Base-by-base conservation (phyloP, 2,797 vertebrate species). In the Ataeniobius toweri region DNA sequence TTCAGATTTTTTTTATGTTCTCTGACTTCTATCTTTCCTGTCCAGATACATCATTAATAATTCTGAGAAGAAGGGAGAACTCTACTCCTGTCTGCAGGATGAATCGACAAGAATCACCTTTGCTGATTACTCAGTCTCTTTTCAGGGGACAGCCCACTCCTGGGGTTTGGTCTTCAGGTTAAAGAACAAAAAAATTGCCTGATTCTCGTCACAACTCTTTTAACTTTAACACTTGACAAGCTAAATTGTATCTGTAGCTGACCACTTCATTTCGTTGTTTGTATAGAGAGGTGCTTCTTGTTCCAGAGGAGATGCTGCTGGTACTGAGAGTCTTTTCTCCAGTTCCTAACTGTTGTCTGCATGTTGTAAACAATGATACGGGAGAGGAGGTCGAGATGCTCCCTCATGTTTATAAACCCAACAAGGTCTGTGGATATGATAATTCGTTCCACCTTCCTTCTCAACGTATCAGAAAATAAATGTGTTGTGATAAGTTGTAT, bases 91-190 rank as follows among this genome's bases (percentile, higher is more conserved):
- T 89, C 95, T 94, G 80, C 93, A 94, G 88, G 97, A 99, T 85
- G 97, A 98, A 81, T 90, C 85, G 77, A 96, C 94, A 79, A 96
- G 94, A 88, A 83, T 96, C 50, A 81, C 85, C 73, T 98, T 96
- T 10, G 58, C 81, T 39, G 98, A 99, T 85, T 97, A 97, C 82
- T 82, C 85, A 0, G 94, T 97, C 51, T 90, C 90, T 0, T 92
- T 97, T 76, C 78, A 76, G 71, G 95, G 96, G 59, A 94, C 95
- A 51, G 80, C 91, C 78, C 95, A 94, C 85, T 89, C 88, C 59
- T 99, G 97, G 97, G 92, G 96, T 86, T 90, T 99, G 84, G 77
- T 98, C 73, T 99, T 98, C 83, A 97, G 98, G 98, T 98, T 82
- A 84, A 87, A 68, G 14, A 78, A 76, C 31, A 71, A 72, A 16